Conservation (phyloP, 1,140 invertebrate genomes). For the Papilio aristodemus region DNA sequence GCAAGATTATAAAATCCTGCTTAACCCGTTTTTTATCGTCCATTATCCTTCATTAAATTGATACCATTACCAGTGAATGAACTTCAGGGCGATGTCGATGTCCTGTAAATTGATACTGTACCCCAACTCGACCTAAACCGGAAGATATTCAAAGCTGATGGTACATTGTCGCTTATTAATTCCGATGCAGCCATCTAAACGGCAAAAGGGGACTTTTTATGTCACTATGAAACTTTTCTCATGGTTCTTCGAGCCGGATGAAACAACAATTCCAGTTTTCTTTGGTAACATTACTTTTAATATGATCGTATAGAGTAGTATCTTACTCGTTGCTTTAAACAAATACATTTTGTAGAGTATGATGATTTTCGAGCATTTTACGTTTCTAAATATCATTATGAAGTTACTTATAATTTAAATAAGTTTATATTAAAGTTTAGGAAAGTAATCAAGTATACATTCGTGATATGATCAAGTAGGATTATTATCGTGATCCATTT, state of each 20-base stretch:
- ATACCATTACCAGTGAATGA: conserved; percentile 43
- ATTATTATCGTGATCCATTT: too few species aligned
- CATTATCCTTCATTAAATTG: conserved; percentile 9
- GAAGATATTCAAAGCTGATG: conserved; percentile 44
- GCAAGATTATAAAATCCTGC: background rate
- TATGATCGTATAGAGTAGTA: background rate
- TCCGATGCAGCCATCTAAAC: background rate
- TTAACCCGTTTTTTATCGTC: conserved; percentile 20
- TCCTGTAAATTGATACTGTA: conserved; percentile 51
- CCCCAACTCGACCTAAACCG: conserved; percentile 41
- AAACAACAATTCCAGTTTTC: background rate
- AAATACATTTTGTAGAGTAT: background rate
- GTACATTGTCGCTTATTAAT: conserved; percentile 8
- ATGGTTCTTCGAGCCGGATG: conserved; percentile 23
- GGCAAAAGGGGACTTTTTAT: conserved; percentile 22
- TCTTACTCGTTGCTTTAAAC: background rate
- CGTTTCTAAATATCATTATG: too few species aligned
- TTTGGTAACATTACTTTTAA: background rate
- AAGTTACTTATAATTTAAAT: too few species aligned
- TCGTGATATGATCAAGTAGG: too few species aligned
- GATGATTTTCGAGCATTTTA: too few species aligned
- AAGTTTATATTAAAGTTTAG: too few species aligned
- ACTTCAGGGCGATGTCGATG: conserved; percentile 44
- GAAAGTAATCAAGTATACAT: too few species aligned
- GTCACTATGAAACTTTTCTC: background rate